A percentile compares a stretch with the other conserved stretches of the same genome.
These are phyloP conservation scores for Salticus scenicus DNA, from an alignment of 2,888 invertebrate species.

Conservation along the genomic window DNA sequence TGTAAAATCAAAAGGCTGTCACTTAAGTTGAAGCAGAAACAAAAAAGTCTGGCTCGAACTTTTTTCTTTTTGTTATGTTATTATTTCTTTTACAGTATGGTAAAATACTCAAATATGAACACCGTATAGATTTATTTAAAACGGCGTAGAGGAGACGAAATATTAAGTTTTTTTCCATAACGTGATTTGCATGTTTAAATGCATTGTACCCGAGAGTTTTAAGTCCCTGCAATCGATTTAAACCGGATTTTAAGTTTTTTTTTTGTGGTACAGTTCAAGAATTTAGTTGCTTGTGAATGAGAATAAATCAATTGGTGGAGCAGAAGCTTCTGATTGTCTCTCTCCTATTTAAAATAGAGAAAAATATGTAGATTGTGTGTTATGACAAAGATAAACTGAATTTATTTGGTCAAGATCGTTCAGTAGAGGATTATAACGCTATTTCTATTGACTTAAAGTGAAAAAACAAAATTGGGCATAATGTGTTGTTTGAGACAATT, in stretches of 20 bases:
- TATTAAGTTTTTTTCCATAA: constrained; percentile 60
- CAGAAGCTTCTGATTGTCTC: neutral
- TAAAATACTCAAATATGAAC: constrained; percentile 14
- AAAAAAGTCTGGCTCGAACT: neutral
- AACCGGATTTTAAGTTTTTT: constrained; percentile 53
- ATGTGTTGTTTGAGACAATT: too few species aligned
- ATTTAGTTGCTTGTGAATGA: constrained; percentile 39
- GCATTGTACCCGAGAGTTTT: constrained; percentile 50
- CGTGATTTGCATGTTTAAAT: constrained; percentile 66
- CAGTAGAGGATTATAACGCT: too few species aligned
- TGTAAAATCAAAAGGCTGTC: constrained; percentile 66
- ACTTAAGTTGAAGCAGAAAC: constrained; percentile 33
- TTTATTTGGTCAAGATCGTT: neutral
- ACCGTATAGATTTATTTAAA: constrained; percentile 63
- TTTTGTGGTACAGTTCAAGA: constrained; percentile 45
- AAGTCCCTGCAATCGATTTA: constrained; percentile 42
- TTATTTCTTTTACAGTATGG: constrained; percentile 2
- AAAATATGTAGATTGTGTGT: neutral
- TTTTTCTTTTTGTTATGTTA: constrained; percentile 7
- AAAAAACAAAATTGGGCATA: too few species aligned
- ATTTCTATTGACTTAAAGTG: too few species aligned
- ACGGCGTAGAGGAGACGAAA: constrained; percentile 57
- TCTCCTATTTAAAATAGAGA: constrained; percentile 34
- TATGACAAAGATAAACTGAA: neutral
- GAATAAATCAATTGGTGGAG: constrained; percentile 59